A percentile compares a stretch with the other conserved stretches of the same genome.
Evolutionary conservation across 2,113 vertebrate species (phyloP).

Genomic region (Gambusia holbrooki): DNA sequence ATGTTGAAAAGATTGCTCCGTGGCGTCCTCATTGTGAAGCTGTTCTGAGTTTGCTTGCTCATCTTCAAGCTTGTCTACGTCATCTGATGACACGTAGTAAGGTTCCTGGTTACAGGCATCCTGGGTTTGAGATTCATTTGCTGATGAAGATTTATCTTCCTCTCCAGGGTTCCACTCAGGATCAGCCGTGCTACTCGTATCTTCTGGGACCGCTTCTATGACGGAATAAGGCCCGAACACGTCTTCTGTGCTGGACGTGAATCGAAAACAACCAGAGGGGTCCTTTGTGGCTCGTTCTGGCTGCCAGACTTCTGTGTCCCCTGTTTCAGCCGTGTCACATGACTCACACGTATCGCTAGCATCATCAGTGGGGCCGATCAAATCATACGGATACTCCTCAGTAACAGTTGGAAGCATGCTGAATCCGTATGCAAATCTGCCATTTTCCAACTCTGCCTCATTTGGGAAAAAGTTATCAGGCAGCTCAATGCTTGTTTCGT

Average conservation of each 20-base stretch:
- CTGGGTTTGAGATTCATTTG: conserved; percentile 36
- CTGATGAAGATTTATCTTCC: conserved; percentile 49
- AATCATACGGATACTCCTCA: conserved; percentile 82
- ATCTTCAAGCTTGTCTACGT: conserved; percentile 73
- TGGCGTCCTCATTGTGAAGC: conserved; percentile 21
- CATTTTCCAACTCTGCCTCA: conserved; percentile 43
- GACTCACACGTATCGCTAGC: conserved; percentile 73
- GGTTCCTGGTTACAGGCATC: conserved; percentile 70
- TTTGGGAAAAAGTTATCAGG: conserved; percentile 30
- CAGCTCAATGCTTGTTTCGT: conserved; percentile 39
- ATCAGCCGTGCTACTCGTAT: conserved; percentile 63
- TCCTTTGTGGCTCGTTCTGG: conserved; percentile 81
- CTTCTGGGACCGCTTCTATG: conserved; percentile 73
- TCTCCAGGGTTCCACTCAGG: conserved; percentile 71
- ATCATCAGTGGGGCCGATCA: conserved; percentile 78
- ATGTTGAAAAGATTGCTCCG: conserved; percentile 28
- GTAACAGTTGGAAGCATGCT: conserved; percentile 74
- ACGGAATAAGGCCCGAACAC: conserved; percentile 80
- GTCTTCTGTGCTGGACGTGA: conserved; percentile 77
- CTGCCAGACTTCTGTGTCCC: conserved; percentile 74
- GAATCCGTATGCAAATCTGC: conserved; percentile 62
- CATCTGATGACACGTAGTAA: conserved; percentile 76
- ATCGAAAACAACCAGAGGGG: conserved; percentile 75
- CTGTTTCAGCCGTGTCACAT: conserved; percentile 66
- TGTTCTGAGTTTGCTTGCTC: conserved; percentile 56